Evolutionary conservation across 2,888 invertebrate species (phyloP), one percentile per base, ranked within the genome.

Genomic region (Pseudococcus jackbeardsleyi): DNA sequence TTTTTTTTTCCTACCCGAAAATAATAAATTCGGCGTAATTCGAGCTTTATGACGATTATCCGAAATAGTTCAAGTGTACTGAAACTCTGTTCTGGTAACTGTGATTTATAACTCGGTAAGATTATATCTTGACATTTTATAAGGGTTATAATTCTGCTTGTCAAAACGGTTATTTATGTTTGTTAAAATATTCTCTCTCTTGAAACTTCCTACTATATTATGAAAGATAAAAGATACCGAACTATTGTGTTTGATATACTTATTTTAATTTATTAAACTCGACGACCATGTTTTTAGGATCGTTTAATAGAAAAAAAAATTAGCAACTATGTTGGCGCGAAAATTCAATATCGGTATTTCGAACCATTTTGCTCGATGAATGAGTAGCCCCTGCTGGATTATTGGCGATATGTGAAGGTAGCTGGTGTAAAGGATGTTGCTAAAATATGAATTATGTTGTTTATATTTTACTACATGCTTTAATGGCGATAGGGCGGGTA

Each of bases 81-180:
- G 84, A 39, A 85, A 85, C 59, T 59, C 8, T 59, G 39, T 59
- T 59, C 59, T 85, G 50, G 59, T 85, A 85, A 59, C 85, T 54
- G 85, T 85, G 85, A 85, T 85, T 85, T 85, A 85, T 59, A 85
- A 85, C 85, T 85, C 59, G 50, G 85, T 85, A 85, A 85, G 85
- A 85, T 85, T 85, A 85, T 85, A 85, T 85, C 85, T 85, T 85
- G 85, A 85, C 85, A 59, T 85, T 85, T 85, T 85, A 85, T 85
- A 85, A 85, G 85, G 85, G 85, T 85, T 59, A 85, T 85, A 85
- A 85, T 85, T 85, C 85, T 85, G 85, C 85, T 54, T 59, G 85
- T 85, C 85, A 85, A 85, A 85, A 85, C 39, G 54, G 85, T 85
- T 54, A 85, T 85, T 85, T 85, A 85, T 85, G 85, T 85, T 54